phyloP scores from a whole-genome alignment of 2,113 vertebrate genomes.

The Thunnus maccoyii region DNA sequence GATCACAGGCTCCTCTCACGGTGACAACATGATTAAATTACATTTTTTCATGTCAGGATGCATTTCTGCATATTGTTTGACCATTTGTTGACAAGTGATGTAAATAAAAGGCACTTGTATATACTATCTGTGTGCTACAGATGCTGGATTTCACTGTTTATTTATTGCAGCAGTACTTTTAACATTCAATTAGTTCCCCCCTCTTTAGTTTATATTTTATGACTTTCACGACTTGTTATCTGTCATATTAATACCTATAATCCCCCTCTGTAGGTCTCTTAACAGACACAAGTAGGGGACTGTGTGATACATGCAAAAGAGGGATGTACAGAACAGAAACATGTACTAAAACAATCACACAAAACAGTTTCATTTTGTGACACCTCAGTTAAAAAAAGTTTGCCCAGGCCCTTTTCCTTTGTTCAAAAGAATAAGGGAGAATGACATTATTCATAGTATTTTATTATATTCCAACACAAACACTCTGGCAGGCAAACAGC shows the following conservation, averaged over 20 bases:
- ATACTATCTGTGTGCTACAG: neutral
- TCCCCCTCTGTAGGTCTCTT: no score
- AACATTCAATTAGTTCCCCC: neutral
- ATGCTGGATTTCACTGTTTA: neutral
- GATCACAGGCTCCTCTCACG: neutral
- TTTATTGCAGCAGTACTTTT: constrained; percentile 1
- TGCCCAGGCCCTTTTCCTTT: constrained; percentile 1
- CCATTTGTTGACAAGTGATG: constrained; percentile 13
- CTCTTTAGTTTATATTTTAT: neutral
- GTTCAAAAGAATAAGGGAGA: constrained; percentile 32
- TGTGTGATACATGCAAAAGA: neutral
- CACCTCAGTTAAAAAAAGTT: neutral
- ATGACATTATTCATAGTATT: constrained; percentile 27
- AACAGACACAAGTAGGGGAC: neutral
- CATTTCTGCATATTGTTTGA: constrained; percentile 36
- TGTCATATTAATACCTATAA: neutral
- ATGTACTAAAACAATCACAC: neutral
- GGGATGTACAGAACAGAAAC: neutral
- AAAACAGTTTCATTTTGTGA: neutral
- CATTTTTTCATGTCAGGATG: neutral
- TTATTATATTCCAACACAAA: constrained; percentile 33
- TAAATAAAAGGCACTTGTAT: neutral
- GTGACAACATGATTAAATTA: constrained; percentile 24
- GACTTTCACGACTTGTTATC: neutral
- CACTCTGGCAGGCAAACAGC: constrained; percentile 36